Conservation (phyloP, 2,888 invertebrate species). For the Noctua janthina region DNA sequence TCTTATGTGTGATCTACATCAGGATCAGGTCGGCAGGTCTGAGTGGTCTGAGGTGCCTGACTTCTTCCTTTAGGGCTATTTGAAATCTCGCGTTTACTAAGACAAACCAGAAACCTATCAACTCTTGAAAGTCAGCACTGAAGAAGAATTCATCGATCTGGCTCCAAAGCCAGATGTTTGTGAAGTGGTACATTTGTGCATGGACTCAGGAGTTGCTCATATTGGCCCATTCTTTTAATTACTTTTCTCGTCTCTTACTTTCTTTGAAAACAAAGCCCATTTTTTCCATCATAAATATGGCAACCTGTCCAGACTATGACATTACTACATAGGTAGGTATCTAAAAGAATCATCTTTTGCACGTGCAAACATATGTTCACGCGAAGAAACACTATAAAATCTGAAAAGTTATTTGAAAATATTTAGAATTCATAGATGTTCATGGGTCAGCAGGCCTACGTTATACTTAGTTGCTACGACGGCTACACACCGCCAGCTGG, state of each 20-base stretch:
- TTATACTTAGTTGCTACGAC: neutral
- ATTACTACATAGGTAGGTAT: neutral
- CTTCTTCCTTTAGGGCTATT: too few species aligned
- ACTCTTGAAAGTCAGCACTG: too few species aligned
- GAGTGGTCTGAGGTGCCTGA: too few species aligned
- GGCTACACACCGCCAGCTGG: neutral
- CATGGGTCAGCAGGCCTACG: neutral
- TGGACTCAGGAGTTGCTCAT: too few species aligned
- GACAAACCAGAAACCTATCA: neutral
- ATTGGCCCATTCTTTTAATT: too few species aligned
- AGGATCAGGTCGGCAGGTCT: neutral
- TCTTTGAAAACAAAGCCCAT: neutral
- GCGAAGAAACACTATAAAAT: neutral
- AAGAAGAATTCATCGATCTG: too few species aligned
- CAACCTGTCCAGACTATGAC: neutral
- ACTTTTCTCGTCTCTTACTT: neutral
- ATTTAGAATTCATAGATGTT: neutral
- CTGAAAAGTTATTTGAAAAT: neutral
- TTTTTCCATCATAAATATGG: neutral
- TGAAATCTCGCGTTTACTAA: neutral
- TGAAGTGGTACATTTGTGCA: too few species aligned
- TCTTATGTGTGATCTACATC: neutral
- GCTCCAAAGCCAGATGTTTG: too few species aligned
- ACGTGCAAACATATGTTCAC: neutral
- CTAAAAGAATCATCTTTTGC: neutral